phyloP scores from a whole-genome alignment of 2,113 vertebrate genomes.

The Brachypteracias leptosomus region DNA sequence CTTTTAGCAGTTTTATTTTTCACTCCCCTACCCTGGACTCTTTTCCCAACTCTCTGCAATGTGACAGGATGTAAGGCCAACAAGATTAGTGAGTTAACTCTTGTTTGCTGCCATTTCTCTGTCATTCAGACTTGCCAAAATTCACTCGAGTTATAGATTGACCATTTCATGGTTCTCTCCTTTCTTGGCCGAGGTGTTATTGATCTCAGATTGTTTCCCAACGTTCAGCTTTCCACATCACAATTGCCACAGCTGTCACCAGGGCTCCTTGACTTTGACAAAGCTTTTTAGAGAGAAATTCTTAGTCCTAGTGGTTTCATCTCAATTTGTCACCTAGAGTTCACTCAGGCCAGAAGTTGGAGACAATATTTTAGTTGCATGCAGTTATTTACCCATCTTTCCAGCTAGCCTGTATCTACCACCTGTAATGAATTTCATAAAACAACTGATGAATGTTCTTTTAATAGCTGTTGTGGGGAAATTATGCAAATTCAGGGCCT shows the following conservation, averaged over 20 bases:
- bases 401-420: not conserved
- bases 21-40: not conserved
- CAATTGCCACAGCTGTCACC: not conserved
- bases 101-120: constrained; percentile 36
- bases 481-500: not conserved
- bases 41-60: constrained; percentile 15
- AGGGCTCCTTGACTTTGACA: not conserved
- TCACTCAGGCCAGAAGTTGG: not conserved
- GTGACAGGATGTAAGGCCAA: constrained; percentile 38
- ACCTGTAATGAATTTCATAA: not conserved
- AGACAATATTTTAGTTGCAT: not conserved
- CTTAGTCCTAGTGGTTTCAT: not conserved
- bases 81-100: constrained; percentile 39
- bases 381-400: not conserved
- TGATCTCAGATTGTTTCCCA: constrained; percentile 44
- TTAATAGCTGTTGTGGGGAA: not conserved
- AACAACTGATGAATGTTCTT: not conserved
- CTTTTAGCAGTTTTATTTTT: not conserved
- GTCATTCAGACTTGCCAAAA: constrained; percentile 46
- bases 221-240: not conserved
- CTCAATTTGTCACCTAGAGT: not conserved
- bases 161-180: constrained; percentile 27
- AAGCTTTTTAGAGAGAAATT: not conserved
- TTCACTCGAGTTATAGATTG: constrained; percentile 28
- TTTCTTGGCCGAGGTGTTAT: not conserved